Evolutionary conservation across 2,888 invertebrate genomes (phyloP), one percentile per base, ranked within the genome.

Genomic region (Heliconius sara): DNA sequence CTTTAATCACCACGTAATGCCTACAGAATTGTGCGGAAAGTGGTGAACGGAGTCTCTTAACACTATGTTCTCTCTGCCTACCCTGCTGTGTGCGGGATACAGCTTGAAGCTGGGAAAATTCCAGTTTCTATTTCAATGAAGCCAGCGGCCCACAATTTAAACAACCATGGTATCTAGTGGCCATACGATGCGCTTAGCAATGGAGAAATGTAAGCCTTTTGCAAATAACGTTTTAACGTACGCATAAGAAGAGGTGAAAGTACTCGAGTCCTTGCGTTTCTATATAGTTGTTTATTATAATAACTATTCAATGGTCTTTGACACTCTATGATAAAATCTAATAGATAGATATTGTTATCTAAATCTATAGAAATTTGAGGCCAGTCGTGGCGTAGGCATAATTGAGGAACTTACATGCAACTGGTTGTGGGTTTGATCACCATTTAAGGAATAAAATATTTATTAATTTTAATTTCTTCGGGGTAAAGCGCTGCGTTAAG

Each of bases 161-260:
- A 22, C 7, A 47, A 12, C 39, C 27, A 66, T 75, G 75, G n/a
- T 70, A 22, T 70, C 74, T 75, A 74, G 47, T 78, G 27, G 78
- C 74, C 70, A 78, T 73, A 74, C 80, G 70, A 75, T 65, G 63
- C 70, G 70, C 70, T 63, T 65, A 60, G 74, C 68, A 68, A 71
- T 77, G 52, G 81, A 79, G 77, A 82, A 82, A 80, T 81, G 79
- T 79, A 79, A 76, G 75, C 81, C 79, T 79, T 78, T 79, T 66
- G 60, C 75, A 74, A 79, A 79, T 39, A 73, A 39, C n/a, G 70
- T 47, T 73, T n/a, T 16, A 57, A 60, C 25, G 39, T 73, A 67
- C 52, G 73, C 57, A 43, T 19, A 73, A 60, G 73, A 60, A 60
- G 27, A 60, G 60, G 73, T 73, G 39, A 73, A 73, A 60, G 57